These are phyloP conservation scores for Volucella bombylans DNA, from an alignment of 2,888 invertebrate genomes.

Conservation along the genomic window DNA sequence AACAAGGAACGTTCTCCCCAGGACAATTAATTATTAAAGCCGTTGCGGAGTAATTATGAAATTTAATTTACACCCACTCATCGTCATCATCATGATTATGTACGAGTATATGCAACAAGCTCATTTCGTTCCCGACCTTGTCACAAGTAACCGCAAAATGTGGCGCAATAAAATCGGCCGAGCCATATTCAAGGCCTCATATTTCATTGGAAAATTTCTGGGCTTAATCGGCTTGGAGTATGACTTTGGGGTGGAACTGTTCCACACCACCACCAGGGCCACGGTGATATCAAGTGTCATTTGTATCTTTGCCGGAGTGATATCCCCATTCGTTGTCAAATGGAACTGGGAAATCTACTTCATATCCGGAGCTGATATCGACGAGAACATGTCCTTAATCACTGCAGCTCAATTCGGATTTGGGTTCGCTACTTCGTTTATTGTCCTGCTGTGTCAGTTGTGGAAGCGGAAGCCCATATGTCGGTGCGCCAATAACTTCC, in stretches of 20 bases:
- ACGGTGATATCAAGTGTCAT: slow-evolving; percentile 43
- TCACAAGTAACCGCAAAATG: slow-evolving; percentile 13
- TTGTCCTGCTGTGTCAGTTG: slow-evolving; percentile 75
- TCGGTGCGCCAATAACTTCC: slow-evolving; percentile 39
- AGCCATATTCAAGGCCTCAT: slow-evolving; percentile 29
- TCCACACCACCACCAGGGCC: slow-evolving; percentile 27
- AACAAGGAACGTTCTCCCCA: background rate
- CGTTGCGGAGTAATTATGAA: slow-evolving; percentile 45
- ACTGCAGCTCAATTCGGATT: slow-evolving; percentile 54
- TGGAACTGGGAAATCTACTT: slow-evolving; percentile 49
- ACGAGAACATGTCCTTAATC: slow-evolving; percentile 56
- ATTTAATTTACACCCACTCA: slow-evolving; percentile 33
- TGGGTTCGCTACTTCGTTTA: slow-evolving; percentile 67
- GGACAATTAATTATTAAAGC: slow-evolving; percentile 50
- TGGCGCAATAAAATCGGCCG: slow-evolving; percentile 53
- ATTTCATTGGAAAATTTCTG: slow-evolving; percentile 48
- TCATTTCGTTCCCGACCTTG: background rate
- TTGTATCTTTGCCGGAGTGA: slow-evolving; percentile 37
- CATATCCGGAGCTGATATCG: slow-evolving; percentile 47
- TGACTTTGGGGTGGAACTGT: slow-evolving; percentile 27
- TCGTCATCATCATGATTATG: background rate
- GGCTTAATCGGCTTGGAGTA: slow-evolving; percentile 47
- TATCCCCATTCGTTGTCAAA: slow-evolving; percentile 49
- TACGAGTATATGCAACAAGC: background rate
- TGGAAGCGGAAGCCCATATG: slow-evolving; percentile 29